Evolutionary conservation across 1,140 invertebrate genomes (phyloP).

Genomic region (Acyrthosiphon pisum): DNA sequence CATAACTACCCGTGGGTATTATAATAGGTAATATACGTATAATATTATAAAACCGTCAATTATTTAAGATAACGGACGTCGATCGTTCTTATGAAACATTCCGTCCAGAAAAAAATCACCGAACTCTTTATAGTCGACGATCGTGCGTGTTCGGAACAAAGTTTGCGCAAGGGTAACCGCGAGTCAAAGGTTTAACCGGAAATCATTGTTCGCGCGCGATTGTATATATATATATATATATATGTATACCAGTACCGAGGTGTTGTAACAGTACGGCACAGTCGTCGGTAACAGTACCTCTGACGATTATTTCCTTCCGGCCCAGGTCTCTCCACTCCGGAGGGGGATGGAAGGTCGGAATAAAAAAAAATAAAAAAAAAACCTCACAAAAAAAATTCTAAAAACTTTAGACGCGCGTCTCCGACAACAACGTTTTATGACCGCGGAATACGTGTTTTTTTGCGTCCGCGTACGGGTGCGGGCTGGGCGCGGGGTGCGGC

Average conservation of each 20-base stretch:
- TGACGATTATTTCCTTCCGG: constrained; percentile 6
- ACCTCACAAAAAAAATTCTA: not conserved
- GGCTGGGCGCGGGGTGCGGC: not conserved
- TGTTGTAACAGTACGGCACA: not conserved
- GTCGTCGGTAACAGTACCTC: not conserved
- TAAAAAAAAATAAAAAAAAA: not conserved
- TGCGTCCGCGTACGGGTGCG: not conserved
- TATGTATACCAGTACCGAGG: not conserved
- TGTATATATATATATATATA: not conserved
- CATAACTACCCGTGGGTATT: not conserved
- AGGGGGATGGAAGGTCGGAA: not conserved
- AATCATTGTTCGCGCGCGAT: not conserved
- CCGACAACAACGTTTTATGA: not conserved
- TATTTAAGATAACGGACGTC: not conserved
- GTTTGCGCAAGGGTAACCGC: not conserved
- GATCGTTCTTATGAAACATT: not conserved
- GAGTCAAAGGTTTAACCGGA: not conserved
- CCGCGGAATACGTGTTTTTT: constrained; percentile 20
- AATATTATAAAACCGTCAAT: not conserved
- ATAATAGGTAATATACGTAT: not conserved
- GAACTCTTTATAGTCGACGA: not conserved
- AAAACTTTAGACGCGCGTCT: not conserved
- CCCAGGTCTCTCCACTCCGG: not conserved
- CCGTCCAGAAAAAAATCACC: not conserved
- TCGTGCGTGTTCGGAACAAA: not conserved